Evolutionary conservation across 2,888 invertebrate species (phyloP).

Genomic region (Aleiodes leptofemur): DNA sequence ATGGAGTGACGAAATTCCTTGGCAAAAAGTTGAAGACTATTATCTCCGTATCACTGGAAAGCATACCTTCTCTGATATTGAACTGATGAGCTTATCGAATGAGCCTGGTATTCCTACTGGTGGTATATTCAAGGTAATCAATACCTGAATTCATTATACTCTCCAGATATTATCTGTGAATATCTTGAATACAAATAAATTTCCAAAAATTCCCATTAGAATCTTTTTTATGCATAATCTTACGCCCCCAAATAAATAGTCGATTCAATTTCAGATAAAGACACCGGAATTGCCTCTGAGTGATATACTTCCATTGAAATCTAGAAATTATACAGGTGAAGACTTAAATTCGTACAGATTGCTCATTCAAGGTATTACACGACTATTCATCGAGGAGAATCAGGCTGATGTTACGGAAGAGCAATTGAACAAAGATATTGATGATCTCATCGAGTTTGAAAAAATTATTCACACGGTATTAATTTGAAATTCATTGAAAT

Average conservation of each 20-base stretch:
- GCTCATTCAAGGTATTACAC: constrained; percentile 51
- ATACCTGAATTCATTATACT: too few relatives aligned
- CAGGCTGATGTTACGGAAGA: constrained; percentile 50
- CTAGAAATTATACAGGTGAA: constrained; percentile 47
- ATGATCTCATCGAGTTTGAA: constrained; percentile 59
- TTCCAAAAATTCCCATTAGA: too few relatives aligned
- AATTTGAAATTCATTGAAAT: too few relatives aligned
- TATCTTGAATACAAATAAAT: too few relatives aligned
- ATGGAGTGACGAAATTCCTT: constrained; percentile 58
- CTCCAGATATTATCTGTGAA: too few relatives aligned
- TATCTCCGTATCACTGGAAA: constrained; percentile 55
- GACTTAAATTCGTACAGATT: constrained; percentile 46
- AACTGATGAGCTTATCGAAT: neutral
- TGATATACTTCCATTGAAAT: constrained; percentile 30
- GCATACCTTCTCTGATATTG: constrained; percentile 43
- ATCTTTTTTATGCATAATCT: too few relatives aligned
- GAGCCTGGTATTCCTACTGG: too few relatives aligned
- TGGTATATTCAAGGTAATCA: too few relatives aligned
- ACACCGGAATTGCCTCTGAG: constrained; percentile 36
- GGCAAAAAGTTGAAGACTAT: constrained; percentile 61
- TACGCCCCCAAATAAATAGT: too few relatives aligned
- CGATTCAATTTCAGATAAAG: constrained; percentile 24
- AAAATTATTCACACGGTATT: constrained; percentile 44
- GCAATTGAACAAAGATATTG: constrained; percentile 53
- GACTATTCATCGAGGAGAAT: constrained; percentile 52